These are phyloP conservation scores for Sycophila texana DNA, from an alignment of 2,888 invertebrate genomes.

Conservation along the genomic window DNA sequence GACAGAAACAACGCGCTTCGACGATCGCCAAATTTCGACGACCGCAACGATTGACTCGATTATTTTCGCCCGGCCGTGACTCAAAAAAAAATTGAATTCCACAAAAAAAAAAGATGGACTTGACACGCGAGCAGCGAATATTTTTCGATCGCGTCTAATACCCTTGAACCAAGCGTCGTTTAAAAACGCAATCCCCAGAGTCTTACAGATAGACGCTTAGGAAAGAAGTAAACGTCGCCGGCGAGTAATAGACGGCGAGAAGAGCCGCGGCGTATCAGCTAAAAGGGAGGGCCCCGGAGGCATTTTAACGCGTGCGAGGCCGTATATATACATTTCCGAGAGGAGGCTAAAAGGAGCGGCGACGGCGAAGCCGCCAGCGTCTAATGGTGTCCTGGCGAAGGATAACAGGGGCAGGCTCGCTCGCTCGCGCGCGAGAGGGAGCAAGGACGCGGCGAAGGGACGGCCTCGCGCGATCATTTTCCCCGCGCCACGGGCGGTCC, in stretches of 20 bases:
- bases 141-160: background rate
- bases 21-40: background rate
- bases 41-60: too few species aligned
- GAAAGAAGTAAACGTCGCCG: background rate
- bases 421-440: conserved; percentile 15
- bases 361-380: conserved; percentile 7
- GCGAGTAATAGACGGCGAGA: background rate
- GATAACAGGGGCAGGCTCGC: conserved; percentile 28
- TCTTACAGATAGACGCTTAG: background rate
- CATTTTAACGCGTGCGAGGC: background rate
- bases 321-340: conserved; percentile 10
- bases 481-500: conserved; percentile 61
- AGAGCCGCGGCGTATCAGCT: background rate
- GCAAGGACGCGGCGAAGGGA: conserved; percentile 13
- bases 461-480: conserved; percentile 43
- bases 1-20: background rate
- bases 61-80: too few species aligned
- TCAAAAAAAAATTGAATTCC: too few species aligned
- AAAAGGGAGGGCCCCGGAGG: conserved; percentile 15
- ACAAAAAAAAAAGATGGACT: background rate
- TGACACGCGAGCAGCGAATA: background rate
- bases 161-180: background rate
- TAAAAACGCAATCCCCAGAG: background rate
- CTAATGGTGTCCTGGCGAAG: conserved; percentile 38
- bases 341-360: conserved; percentile 21